A percentile compares a stretch with the other conserved stretches of the same genome.
These are phyloP conservation scores for Pteropus rufus DNA, from an alignment of 2,797 vertebrate species.

Conservation along the genomic window DNA sequence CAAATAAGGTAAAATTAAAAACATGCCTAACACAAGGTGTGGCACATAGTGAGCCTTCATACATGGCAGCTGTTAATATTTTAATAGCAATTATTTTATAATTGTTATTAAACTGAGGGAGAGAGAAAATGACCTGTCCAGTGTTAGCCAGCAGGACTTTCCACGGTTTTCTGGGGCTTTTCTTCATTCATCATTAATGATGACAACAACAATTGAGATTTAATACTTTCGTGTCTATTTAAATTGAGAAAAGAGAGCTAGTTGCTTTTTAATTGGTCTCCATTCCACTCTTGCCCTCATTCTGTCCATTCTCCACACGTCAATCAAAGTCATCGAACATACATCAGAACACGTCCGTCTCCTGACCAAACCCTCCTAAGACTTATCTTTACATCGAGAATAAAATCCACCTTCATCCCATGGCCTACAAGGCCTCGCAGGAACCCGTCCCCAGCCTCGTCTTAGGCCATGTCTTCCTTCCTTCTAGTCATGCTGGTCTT, in stretches of 20 bases:
- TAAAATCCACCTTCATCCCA: background rate
- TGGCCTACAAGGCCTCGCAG: background rate
- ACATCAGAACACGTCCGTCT: background rate
- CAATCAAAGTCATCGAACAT: background rate
- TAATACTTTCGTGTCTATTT: background rate
- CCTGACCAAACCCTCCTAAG: background rate
- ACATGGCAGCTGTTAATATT: conserved; percentile 13
- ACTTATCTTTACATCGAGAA: background rate
- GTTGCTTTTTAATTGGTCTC: background rate
- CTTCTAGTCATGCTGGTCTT: background rate
- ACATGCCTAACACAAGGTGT: background rate
- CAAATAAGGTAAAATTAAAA: conserved; percentile 48
- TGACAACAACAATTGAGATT: conserved; percentile 26
- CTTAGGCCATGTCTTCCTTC: background rate
- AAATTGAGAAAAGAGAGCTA: background rate
- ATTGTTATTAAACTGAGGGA: background rate
- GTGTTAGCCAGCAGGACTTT: background rate
- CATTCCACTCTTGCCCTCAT: too few relatives aligned
- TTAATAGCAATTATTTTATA: conserved; percentile 30
- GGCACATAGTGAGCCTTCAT: background rate
- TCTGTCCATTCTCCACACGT: background rate
- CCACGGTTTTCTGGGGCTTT: background rate
- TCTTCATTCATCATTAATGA: background rate
- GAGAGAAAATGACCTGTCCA: background rate
- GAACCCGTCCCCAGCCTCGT: background rate